Conservation (phyloP, 1,140 invertebrate genomes). For the Drosophila hydei region DNA sequence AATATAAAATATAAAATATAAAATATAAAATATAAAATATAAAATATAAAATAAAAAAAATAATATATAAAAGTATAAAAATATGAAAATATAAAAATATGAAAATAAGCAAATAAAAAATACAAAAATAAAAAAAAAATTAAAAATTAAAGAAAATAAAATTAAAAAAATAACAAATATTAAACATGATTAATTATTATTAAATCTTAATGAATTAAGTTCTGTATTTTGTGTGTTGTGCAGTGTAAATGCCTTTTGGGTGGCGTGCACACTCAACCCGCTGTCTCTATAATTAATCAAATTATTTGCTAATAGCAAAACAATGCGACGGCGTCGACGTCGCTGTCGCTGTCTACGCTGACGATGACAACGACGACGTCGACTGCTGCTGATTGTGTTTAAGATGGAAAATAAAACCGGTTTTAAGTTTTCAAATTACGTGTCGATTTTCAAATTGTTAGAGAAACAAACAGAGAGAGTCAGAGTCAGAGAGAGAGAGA, state of each 20-base stretch:
- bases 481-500: neutral
- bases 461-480: slow-evolving; percentile 24
- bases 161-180: neutral
- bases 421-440: slow-evolving; percentile 52
- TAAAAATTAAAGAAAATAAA: neutral
- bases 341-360: neutral
- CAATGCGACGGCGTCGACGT: slow-evolving; percentile 38
- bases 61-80: no score
- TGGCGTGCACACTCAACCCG: slow-evolving; percentile 49
- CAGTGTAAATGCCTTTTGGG: slow-evolving; percentile 59
- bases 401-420: slow-evolving; percentile 51
- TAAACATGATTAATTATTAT: no score
- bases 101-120: no score
- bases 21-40: no score
- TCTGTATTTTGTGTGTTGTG: slow-evolving; percentile 15
- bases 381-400: slow-evolving; percentile 24
- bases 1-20: no score
- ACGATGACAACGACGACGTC: no score
- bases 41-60: no score
- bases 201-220: neutral
- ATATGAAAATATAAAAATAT: no score
- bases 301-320: slow-evolving; percentile 71
- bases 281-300: slow-evolving; percentile 68
- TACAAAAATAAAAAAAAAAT: no score
- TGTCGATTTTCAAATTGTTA: slow-evolving; percentile 49